These are phyloP conservation scores for Sphenopsis melanotis DNA, from an alignment of 2,797 vertebrate species.

Conservation along the genomic window DNA sequence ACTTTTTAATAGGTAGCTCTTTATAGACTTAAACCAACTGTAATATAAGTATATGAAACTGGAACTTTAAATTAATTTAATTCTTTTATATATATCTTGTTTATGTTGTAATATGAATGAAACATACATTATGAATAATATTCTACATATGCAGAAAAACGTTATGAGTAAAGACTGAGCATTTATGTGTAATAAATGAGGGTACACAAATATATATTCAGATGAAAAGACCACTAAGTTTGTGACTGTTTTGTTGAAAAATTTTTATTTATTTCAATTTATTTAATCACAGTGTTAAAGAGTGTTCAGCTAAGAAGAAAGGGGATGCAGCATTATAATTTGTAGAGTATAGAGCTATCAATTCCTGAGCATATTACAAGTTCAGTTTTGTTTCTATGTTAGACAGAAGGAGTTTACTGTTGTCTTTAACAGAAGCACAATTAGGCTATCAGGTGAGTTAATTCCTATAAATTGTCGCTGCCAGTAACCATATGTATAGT, in stretches of 20 bases:
- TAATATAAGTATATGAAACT: slow-evolving; percentile 63
- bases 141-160: slow-evolving; percentile 61
- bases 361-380: background rate
- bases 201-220: background rate
- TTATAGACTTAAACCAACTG: slow-evolving; percentile 62
- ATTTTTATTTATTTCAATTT: slow-evolving; percentile 23
- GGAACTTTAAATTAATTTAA: slow-evolving; percentile 69
- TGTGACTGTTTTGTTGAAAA: background rate
- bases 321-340: background rate
- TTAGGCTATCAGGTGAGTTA: background rate
- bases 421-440: background rate
- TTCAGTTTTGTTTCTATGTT: background rate
- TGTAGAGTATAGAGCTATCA: background rate
- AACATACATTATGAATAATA: slow-evolving; percentile 68
- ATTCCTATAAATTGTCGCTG: background rate
- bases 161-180: slow-evolving; percentile 55
- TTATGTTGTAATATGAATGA: slow-evolving; percentile 51
- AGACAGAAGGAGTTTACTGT: background rate
- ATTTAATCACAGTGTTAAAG: slow-evolving; percentile 8
- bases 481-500: background rate
- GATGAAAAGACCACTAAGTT: background rate
- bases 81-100: slow-evolving; percentile 65
- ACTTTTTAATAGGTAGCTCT: slow-evolving; percentile 69
- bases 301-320: background rate
- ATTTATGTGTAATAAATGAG: slow-evolving; percentile 27